phyloP scores from a whole-genome alignment of 2,888 invertebrate genomes.

The Drosophila neutralis region DNA sequence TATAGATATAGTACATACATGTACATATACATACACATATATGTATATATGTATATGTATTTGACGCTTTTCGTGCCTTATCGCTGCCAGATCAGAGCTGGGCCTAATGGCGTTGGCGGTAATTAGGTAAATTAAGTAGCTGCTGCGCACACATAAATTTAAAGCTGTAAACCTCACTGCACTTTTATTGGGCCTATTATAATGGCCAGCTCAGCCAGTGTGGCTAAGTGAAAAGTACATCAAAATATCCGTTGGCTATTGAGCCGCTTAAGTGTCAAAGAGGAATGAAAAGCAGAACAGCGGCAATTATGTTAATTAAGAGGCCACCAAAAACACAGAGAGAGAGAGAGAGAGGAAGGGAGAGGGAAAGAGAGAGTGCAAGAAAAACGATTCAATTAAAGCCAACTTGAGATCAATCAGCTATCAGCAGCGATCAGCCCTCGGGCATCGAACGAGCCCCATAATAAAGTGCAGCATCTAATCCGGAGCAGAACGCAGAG shows the following conservation, averaged over 20 bases:
- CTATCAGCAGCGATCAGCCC: constrained; percentile 50
- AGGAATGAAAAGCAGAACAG: constrained; percentile 33
- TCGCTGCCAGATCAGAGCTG: constrained; percentile 53
- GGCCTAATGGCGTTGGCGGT: constrained; percentile 68
- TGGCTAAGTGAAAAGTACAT: constrained; percentile 44
- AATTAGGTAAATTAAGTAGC: constrained; percentile 73
- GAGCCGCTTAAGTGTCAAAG: constrained; percentile 49
- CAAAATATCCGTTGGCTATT: constrained; percentile 35
- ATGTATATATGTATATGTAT: neutral
- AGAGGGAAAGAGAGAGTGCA: constrained; percentile 1
- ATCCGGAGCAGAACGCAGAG: constrained; percentile 23
- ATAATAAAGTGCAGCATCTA: constrained; percentile 46
- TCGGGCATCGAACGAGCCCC: constrained; percentile 7
- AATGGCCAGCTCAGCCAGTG: neutral
- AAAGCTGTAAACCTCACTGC: constrained; percentile 58
- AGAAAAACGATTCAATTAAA: constrained; percentile 80
- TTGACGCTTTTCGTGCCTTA: constrained; percentile 60
- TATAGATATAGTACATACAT: neutral
- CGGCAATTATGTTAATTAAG: constrained; percentile 81
- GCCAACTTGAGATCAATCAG: constrained; percentile 71
- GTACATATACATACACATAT: neutral
- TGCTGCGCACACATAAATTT: constrained; percentile 51
- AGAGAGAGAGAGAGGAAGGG: constrained; percentile 6
- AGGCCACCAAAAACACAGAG: constrained; percentile 1
- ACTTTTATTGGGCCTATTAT: neutral